Percentiles rank a stretch among this genome's conserved stretches.
Evolutionary conservation across 2,113 vertebrate genomes (phyloP).

Genomic region (Caretta caretta): DNA sequence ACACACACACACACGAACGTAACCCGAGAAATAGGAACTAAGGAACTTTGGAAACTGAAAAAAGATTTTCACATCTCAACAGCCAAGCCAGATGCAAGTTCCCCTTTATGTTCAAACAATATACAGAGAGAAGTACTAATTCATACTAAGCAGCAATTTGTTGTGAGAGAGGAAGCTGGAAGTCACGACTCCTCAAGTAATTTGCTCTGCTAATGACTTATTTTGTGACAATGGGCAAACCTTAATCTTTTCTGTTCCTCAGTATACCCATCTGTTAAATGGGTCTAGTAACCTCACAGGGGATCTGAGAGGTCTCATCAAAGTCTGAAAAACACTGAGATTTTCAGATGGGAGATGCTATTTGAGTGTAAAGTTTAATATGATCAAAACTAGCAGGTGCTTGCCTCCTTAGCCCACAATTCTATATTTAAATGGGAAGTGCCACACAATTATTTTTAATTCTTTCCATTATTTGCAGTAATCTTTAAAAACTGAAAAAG

Average conservation of each 20-base stretch:
- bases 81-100: background rate
- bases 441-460: background rate
- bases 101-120: constrained; percentile 18
- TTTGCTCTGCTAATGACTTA: background rate
- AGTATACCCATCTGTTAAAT: background rate
- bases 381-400: fast-evolving
- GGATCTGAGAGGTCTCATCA: fast-evolving
- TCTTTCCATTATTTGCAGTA: background rate
- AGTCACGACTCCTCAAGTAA: background rate
- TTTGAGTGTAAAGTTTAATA: fast-evolving
- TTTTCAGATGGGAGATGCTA: fast-evolving
- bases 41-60: background rate
- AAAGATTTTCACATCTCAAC: background rate
- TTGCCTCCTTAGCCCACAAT: background rate
- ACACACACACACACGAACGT: fast-evolving
- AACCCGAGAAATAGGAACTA: constrained; percentile 20
- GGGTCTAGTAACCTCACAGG: background rate
- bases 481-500: background rate
- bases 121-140: background rate
- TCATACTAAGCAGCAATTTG: background rate
- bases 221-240: background rate
- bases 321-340: fast-evolving
- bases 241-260: background rate
- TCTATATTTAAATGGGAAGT: background rate
- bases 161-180: background rate